Evolutionary conservation across 2,797 vertebrate species (phyloP).

Genomic region (Parotocinclus haroldoi): DNA sequence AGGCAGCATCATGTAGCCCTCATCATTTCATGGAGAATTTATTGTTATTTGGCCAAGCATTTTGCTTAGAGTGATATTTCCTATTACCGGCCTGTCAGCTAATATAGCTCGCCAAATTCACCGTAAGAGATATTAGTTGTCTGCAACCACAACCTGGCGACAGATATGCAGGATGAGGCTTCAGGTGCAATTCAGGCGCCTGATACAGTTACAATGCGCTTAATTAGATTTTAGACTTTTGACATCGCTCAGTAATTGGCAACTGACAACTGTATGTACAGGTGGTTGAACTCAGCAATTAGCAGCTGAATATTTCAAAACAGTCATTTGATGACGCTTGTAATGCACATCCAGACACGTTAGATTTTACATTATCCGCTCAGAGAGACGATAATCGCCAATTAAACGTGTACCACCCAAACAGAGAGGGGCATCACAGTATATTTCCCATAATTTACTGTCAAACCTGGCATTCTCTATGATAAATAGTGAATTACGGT

Average conservation of each 20-base stretch:
- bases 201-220: slow-evolving; percentile 32
- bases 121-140: slow-evolving; percentile 41
- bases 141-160: slow-evolving; percentile 28
- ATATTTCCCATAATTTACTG: slow-evolving; percentile 78
- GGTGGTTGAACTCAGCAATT: slow-evolving; percentile 35
- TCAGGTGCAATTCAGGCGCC: slow-evolving; percentile 23
- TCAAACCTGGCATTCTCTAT: slow-evolving; percentile 79
- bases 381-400: slow-evolving; percentile 70
- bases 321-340: slow-evolving; percentile 15
- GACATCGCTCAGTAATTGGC: slow-evolving; percentile 31
- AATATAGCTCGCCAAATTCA: slow-evolving; percentile 70
- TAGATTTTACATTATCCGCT: slow-evolving; percentile 39
- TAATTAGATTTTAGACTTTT: slow-evolving; percentile 40
- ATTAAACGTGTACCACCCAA: slow-evolving; percentile 80
- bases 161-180: slow-evolving; percentile 26
- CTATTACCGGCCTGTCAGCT: slow-evolving; percentile 86
- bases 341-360: slow-evolving; percentile 58
- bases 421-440: slow-evolving; percentile 77
- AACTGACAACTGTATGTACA: slow-evolving; percentile 28
- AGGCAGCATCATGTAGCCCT: slow-evolving; percentile 84
- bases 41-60: slow-evolving; percentile 87
- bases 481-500: slow-evolving; percentile 91
- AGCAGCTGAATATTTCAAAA: slow-evolving; percentile 26
- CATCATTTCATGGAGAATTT: slow-evolving; percentile 87
- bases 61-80: slow-evolving; percentile 87